Conservation (phyloP, 2,797 vertebrate genomes). For the Pelobates cultripes region DNA sequence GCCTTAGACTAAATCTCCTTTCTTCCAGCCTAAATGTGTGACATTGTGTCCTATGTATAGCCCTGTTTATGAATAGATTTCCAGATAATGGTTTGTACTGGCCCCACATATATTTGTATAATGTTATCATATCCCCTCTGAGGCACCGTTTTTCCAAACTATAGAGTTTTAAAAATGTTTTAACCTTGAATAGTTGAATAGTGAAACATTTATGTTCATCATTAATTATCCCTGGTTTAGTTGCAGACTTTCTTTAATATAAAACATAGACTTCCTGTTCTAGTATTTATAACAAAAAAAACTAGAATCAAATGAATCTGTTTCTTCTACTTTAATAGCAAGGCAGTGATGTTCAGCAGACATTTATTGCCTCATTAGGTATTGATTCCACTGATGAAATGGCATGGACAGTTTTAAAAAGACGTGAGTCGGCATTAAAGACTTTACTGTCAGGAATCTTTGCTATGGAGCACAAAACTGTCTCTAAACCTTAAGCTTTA, state of each 20-base stretch:
- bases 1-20: too few species aligned
- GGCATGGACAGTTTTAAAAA: not conserved
- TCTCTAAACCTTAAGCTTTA: not conserved
- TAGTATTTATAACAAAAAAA: not conserved
- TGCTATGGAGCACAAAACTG: not conserved
- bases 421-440: not conserved
- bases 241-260: not conserved
- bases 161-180: too few species aligned
- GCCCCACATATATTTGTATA: too few species aligned
- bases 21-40: too few species aligned
- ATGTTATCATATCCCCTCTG: too few species aligned
- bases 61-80: too few species aligned
- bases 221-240: not conserved
- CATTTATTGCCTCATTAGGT: constrained; percentile 19
- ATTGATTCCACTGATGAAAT: constrained; percentile 11
- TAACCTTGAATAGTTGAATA: too few species aligned
- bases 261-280: not conserved
- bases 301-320: not conserved
- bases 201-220: not conserved
- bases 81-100: too few species aligned
- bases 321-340: not conserved
- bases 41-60: too few species aligned
- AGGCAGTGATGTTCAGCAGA: not conserved
- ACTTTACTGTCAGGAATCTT: not conserved
- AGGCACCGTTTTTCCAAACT: too few species aligned